Conservation (phyloP, 2,113 vertebrate genomes). For the Melanerpes aurifrons region DNA sequence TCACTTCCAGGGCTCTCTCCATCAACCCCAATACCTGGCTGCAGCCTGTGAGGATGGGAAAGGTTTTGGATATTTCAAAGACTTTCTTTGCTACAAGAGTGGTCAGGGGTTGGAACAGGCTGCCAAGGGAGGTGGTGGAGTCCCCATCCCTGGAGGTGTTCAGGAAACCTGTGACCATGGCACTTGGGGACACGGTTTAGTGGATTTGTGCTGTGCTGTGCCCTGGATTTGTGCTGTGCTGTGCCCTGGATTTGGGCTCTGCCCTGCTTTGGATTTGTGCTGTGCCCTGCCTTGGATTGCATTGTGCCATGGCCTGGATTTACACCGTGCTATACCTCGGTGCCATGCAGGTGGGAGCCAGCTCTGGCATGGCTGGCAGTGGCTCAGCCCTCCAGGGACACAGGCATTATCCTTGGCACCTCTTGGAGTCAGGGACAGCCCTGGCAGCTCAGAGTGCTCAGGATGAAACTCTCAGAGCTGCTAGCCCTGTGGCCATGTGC, state of each 20-base stretch:
- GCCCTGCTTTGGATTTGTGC: neutral
- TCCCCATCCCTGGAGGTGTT: no score
- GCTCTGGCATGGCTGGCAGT: accelerated
- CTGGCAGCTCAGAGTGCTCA: neutral
- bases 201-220: neutral
- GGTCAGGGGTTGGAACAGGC: no score
- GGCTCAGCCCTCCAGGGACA: neutral
- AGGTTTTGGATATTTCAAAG: neutral
- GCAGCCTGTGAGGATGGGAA: neutral
- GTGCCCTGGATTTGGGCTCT: neutral
- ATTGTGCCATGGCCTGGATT: neutral
- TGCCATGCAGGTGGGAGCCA: neutral
- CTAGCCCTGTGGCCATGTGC: neutral
- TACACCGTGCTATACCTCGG: neutral
- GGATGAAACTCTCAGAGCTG: neutral
- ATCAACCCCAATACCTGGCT: neutral
- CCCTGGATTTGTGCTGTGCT: neutral
- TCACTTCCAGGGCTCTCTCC: accelerated
- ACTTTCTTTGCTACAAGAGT: no score
- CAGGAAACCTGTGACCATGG: no score
- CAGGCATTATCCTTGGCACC: neutral
- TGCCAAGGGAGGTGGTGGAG: no score
- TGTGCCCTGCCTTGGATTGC: neutral
- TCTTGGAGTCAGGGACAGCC: accelerated
- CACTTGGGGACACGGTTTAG: no score